A percentile compares a stretch with the other conserved stretches of the same genome.
Evolutionary conservation across 2,113 vertebrate species (phyloP).

Genomic region (Zosterops lateralis): DNA sequence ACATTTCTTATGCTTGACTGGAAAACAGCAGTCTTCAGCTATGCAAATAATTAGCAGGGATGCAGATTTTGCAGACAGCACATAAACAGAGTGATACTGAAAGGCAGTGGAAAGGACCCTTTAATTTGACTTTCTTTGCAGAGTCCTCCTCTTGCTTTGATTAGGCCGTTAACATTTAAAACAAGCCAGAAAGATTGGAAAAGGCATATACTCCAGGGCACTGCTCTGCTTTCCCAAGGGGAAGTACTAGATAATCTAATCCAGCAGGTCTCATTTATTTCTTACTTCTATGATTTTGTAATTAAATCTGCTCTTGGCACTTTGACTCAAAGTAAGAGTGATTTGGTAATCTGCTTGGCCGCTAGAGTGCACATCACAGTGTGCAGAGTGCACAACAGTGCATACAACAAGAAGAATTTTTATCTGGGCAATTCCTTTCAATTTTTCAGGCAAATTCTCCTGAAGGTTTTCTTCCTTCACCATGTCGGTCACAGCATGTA

Average conservation of each 20-base stretch:
- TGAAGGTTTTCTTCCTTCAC: neutral
- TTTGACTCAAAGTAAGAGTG: conserved; percentile 44
- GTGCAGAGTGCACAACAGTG: neutral
- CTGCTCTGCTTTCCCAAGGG: neutral
- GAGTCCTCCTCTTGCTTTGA: conserved; percentile 8
- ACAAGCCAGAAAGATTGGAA: neutral
- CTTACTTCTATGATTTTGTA: conserved; percentile 55
- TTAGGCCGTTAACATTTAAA: conserved; percentile 36
- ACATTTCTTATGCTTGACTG: conserved; percentile 35
- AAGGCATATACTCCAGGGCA: neutral
- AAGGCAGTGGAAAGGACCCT: neutral
- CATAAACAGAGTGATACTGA: neutral
- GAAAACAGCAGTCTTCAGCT: conserved; percentile 18
- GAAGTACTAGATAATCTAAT: conserved; percentile 44
- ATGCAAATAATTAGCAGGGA: conserved; percentile 11
- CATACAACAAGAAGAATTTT: neutral
- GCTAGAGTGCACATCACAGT: neutral
- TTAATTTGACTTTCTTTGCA: conserved; percentile 22
- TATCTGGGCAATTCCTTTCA: neutral
- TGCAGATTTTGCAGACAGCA: neutral
- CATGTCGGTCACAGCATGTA: neutral
- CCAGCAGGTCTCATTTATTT: conserved; percentile 42
- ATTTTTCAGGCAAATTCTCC: neutral
- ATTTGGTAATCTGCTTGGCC: conserved; percentile 41
- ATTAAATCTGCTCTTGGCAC: conserved; percentile 54